A percentile compares a stretch with the other conserved stretches of the same genome.
Conservation (phyloP, 2,888 invertebrate species). For the Psococerastis gibbosa region DNA sequence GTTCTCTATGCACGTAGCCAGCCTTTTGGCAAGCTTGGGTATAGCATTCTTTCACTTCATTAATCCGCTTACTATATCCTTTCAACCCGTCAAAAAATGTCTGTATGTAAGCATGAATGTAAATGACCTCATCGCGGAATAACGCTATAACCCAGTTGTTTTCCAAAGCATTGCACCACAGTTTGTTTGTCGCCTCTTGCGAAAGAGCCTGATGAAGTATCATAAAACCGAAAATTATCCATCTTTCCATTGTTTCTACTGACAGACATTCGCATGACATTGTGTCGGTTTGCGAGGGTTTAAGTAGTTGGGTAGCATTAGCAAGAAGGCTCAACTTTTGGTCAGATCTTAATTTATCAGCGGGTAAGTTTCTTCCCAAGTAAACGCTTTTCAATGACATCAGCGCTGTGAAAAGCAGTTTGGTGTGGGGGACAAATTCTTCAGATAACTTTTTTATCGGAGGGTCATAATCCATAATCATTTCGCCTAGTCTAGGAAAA, state of each 20-base stretch:
- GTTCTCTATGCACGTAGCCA: conserved; percentile 79
- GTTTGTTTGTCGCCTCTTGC: conserved; percentile 62
- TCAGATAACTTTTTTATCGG: conserved; percentile 90
- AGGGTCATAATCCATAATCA: conserved; percentile 94
- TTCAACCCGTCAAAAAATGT: conserved; percentile 88
- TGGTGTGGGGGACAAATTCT: conserved; percentile 89
- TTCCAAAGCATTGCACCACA: conserved; percentile 84
- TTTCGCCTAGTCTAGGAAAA: conserved; percentile 89
- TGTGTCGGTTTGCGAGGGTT: conserved; percentile 85
- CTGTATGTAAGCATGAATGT: conserved; percentile 85
- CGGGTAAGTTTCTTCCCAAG: conserved; percentile 72
- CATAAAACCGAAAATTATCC: conserved; percentile 90
- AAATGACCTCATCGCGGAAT: conserved; percentile 92
- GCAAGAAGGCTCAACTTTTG: conserved; percentile 85
- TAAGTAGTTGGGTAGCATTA: conserved; percentile 83
- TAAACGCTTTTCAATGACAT: conserved; percentile 77
- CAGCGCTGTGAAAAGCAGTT: conserved; percentile 66
- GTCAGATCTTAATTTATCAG: conserved; percentile 86
- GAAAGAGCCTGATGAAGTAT: conserved; percentile 69
- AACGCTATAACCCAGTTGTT: conserved; percentile 87
- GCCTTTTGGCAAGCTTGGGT: conserved; percentile 79
- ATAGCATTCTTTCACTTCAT: conserved; percentile 92
- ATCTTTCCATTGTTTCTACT: conserved; percentile 85
- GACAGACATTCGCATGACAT: conserved; percentile 97
- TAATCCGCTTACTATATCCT: conserved; percentile 78